A percentile compares a stretch with the other conserved stretches of the same genome.
Evolutionary conservation across 2,888 invertebrate genomes (phyloP).

Genomic region (Pandemis heparana): DNA sequence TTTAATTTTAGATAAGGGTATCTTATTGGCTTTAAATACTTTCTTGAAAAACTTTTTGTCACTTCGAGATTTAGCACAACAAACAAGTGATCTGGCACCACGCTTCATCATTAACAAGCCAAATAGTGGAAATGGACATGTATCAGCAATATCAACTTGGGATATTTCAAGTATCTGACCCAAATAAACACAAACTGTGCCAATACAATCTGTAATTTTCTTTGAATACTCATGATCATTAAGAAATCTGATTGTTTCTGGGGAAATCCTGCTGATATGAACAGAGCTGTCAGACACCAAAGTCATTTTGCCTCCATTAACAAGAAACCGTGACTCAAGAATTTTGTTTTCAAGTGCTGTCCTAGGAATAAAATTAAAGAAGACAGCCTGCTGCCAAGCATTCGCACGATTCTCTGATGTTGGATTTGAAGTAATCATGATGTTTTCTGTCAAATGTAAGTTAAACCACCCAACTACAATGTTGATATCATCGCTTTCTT

Average conservation of each 20-base stretch:
- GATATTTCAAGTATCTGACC: constrained; percentile 68
- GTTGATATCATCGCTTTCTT: constrained; percentile 85
- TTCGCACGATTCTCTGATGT: constrained; percentile 72
- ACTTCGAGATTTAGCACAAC: constrained; percentile 66
- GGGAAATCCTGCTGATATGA: constrained; percentile 61
- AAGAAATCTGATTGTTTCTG: constrained; percentile 72
- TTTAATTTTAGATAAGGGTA: constrained; percentile 67
- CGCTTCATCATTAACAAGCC: constrained; percentile 85
- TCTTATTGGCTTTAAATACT: constrained; percentile 73
- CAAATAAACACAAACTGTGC: constrained; percentile 69
- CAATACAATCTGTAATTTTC: constrained; percentile 67
- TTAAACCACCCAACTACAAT: constrained; percentile 91
- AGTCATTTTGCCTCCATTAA: constrained; percentile 71
- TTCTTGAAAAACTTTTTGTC: constrained; percentile 75
- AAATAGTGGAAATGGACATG: constrained; percentile 87
- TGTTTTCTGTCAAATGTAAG: constrained; percentile 87
- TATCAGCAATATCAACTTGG: constrained; percentile 80
- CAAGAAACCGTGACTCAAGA: constrained; percentile 65
- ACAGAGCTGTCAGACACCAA: constrained; percentile 57
- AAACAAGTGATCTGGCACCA: constrained; percentile 76
- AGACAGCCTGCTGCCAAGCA: constrained; percentile 93
- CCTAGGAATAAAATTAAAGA: constrained; percentile 82
- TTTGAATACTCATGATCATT: constrained; percentile 81
- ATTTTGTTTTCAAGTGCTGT: constrained; percentile 59
- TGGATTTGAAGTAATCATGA: constrained; percentile 87